Evolutionary conservation across 2,888 invertebrate species (phyloP), one percentile per base, ranked within the genome.

Genomic region (Clepsis dumicolana): DNA sequence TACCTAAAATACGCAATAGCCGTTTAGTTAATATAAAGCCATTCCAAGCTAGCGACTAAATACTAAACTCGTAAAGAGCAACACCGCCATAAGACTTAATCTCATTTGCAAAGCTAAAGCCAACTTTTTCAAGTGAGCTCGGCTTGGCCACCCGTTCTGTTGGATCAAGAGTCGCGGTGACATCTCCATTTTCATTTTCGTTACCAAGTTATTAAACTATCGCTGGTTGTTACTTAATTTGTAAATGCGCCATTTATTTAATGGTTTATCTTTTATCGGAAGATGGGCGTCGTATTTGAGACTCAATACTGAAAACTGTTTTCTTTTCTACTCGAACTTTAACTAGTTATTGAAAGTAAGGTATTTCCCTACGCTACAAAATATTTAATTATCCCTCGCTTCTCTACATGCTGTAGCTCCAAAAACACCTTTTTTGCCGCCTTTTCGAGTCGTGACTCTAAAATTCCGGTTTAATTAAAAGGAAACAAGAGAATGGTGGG

Each of bases 401-500:
- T 8, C 25, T 29, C 32, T 10, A 32, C 18, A 54, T 14, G 21
- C 29, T 54, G 54, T 57, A 38, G 35, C 24, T 48, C 35, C 48
- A 56, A 62, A 56, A 48, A 48, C 72, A 75, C 77, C 71, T 74
- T 75, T 72, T 74, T 72, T 75, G 74, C 74, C 79, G 80, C 79
- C 78, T 77, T 76, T 80, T 77, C 74, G 73, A 78, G 74, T 80
- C 81, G 81, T 85, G 87, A 85, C 83, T 88, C 80, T 83, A 85
- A 85, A 87, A 87, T 88, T 85, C 79, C 82, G 84, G 85, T 88
- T 91, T 91, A 91, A 91, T 92, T 91, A 91, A 92, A 92, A 85
- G 86, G 87, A 90, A 90, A 91, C 91, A 91, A 85, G 87, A 75
- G 83, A 89, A 90, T 86, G 87, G 87, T 84, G 86, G 85, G 80